Base-by-base conservation (phyloP, 35 echinoderm and acorn worm genomes). In the Acanthaster planci region DNA sequence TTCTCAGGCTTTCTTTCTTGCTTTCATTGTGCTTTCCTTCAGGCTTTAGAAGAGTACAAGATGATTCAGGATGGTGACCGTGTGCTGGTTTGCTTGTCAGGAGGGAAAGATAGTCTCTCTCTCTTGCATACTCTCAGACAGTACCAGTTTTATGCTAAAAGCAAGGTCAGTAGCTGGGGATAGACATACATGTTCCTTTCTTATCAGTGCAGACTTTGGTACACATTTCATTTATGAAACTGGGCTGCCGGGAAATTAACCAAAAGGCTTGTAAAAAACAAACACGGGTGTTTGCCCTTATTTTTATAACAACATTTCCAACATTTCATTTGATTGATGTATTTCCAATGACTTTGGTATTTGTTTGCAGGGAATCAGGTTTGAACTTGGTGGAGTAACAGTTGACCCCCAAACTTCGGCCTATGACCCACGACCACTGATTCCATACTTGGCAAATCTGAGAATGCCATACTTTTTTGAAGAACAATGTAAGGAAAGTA, bases 41-140 rank as follows among this genome's bases (percentile, higher is more conserved):
- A 98, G 95, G 95, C 95, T 2, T 40, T 98, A 22, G 95, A 98
- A 44, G 95, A 98, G 55, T 98, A 98, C 67, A 39, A 81, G 27
- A 98, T 98, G 95, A 57, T 98, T 12, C 34, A 77, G 21, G 77
- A 98, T 86, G 88, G 88, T 38, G 95, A 98, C 36, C 80, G 86
- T 18, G 83, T 93, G 5, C 76, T 98, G 22, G 88, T 98, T 7
- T 91, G 95, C 86, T 51, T 98, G 5, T 98, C 95, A 36, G 95
- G 95, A 76, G 95, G 95, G 2, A 98, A 98, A 68, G 95, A 98
- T 78, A 98, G 95, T 78, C 92, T 98, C 27, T 98, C 91, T 53
- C 82, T 98, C 21, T 85, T 98, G 6, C 95, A 97, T 30, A 89
- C 88, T 12, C 85, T 98, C 29, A 93, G 86, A 76, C 95, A 98